Conservation (phyloP, 2,797 vertebrate species). For the Clamator glandarius region DNA sequence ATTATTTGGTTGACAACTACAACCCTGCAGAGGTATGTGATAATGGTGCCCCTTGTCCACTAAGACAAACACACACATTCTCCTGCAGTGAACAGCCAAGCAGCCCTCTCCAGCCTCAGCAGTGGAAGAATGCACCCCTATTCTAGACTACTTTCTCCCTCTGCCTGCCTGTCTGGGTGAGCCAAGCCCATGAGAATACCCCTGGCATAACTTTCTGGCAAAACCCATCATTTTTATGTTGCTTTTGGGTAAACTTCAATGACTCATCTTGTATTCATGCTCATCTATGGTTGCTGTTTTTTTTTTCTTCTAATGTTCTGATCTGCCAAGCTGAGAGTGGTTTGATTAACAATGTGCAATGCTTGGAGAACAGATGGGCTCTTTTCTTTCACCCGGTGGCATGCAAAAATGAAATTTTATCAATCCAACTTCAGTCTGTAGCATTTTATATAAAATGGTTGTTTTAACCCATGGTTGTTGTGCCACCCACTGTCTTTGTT, state of each 20-base stretch:
- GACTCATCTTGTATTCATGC: constrained; percentile 47
- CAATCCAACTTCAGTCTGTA: background rate
- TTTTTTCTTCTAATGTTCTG: background rate
- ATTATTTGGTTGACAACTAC: constrained; percentile 52
- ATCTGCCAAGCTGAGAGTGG: background rate
- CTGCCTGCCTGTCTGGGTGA: accelerated
- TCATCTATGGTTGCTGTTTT: background rate
- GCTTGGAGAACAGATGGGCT: constrained; percentile 28
- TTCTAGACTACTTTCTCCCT: background rate
- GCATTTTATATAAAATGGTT: background rate
- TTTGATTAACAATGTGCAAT: constrained; percentile 26
- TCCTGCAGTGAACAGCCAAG: background rate
- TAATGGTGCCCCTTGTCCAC: constrained; percentile 65
- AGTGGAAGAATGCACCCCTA: background rate
- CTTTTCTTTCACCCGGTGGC: background rate
- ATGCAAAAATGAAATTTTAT: constrained; percentile 38
- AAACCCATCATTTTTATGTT: constrained; percentile 31
- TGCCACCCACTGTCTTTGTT: background rate
- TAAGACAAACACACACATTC: constrained; percentile 25
- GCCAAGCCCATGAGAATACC: background rate
- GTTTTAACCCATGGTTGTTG: background rate
- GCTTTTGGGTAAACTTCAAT: constrained; percentile 54
- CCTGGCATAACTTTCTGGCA: constrained; percentile 41
- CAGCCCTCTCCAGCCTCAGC: background rate
- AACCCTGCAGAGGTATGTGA: constrained; percentile 55